These are phyloP conservation scores for Lithophane socia DNA, from an alignment of 2,888 invertebrate species.

Conservation along the genomic window DNA sequence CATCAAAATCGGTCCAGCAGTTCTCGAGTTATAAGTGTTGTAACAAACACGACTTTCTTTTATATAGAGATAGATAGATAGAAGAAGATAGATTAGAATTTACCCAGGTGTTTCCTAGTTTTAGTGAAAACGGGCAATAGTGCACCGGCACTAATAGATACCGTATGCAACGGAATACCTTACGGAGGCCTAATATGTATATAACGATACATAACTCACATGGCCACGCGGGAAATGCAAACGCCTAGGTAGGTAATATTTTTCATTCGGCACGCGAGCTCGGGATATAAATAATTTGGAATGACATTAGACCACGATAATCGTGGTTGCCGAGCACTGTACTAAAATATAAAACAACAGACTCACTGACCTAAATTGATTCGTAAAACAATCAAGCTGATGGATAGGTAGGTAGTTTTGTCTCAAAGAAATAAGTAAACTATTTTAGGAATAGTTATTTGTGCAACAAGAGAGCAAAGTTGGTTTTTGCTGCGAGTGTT, in stretches of 20 bases:
- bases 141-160: neutral
- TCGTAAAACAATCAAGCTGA: neutral
- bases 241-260: neutral
- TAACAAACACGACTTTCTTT: too few relatives aligned
- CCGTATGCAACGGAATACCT: neutral
- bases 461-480: too few relatives aligned
- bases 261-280: conserved; percentile 8
- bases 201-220: neutral
- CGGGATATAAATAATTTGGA: conserved; percentile 12
- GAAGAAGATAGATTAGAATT: too few relatives aligned
- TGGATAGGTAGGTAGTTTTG: neutral
- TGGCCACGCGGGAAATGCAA: neutral
- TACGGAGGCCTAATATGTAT: neutral
- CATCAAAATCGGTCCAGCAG: too few relatives aligned
- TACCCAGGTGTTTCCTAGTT: neutral
- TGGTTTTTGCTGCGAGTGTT: too few relatives aligned
- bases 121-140: neutral
- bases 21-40: too few relatives aligned
- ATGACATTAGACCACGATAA: neutral
- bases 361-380: conserved; percentile 8
- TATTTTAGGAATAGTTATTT: neutral
- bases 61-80: too few relatives aligned
- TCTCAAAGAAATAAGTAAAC: neutral
- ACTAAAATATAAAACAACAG: neutral
- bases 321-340: neutral